These are phyloP conservation scores for Crambe crambe DNA, from an alignment of 37 sponge, comb jelly and placozoan species.

Conservation along the genomic window DNA sequence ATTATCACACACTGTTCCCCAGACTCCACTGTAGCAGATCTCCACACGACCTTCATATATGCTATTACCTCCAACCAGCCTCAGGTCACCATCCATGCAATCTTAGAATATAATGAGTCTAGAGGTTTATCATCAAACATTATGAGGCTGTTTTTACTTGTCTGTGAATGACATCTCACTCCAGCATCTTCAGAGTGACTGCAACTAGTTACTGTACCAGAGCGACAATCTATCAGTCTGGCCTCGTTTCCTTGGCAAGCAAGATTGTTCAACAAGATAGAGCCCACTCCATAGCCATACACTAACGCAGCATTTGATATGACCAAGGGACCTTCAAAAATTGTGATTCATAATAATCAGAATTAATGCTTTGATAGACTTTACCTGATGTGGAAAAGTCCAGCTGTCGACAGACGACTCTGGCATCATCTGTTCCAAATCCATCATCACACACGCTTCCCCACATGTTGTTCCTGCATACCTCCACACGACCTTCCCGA, in stretches of 20 bases:
- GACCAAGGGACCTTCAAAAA: too few relatives aligned
- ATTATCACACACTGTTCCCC: constrained; percentile 17
- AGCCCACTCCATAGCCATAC: background rate
- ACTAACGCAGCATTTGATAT: too few relatives aligned
- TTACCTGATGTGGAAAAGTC: background rate
- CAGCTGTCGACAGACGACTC: background rate
- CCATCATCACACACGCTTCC: background rate
- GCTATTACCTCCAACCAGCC: background rate
- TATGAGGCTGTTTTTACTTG: background rate
- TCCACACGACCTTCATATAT: constrained; percentile 10
- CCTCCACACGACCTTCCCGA: background rate
- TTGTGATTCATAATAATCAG: too few relatives aligned
- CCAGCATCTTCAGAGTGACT: background rate
- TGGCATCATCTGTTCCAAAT: background rate
- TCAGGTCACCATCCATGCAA: background rate
- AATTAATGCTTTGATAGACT: background rate
- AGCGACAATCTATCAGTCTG: constrained; percentile 12
- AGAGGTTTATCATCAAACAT: background rate
- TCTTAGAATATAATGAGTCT: background rate
- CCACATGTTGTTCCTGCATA: background rate
- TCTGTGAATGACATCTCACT: background rate
- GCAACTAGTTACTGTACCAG: background rate
- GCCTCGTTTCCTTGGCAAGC: constrained; percentile 26
- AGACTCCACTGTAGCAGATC: background rate
- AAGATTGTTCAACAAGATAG: background rate